A percentile compares a stretch with the other conserved stretches of the same genome.
Evolutionary conservation across 2,888 invertebrate species (phyloP).

Genomic region (Deroplatys truncata): DNA sequence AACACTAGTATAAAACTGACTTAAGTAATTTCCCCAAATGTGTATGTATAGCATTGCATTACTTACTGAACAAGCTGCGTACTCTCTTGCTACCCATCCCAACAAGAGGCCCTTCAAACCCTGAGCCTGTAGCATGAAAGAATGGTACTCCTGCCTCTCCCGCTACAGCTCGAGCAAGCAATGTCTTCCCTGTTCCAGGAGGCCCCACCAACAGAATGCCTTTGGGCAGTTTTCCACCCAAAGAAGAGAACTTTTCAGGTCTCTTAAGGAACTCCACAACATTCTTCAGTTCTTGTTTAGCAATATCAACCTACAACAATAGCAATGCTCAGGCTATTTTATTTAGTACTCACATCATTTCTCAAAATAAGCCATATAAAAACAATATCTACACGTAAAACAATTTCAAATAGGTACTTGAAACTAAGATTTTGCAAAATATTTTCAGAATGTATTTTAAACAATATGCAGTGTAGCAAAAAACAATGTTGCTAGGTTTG

Average conservation of each 20-base stretch:
- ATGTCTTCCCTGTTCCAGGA: conserved; percentile 90
- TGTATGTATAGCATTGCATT: not conserved
- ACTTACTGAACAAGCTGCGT: conserved; percentile 81
- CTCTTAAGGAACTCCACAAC: conserved; percentile 93
- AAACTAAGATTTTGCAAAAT: too few relatives aligned
- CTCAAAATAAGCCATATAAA: too few relatives aligned
- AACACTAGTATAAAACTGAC: not conserved
- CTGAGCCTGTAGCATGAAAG: conserved; percentile 97
- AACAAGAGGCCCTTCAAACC: conserved; percentile 98
- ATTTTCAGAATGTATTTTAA: too few relatives aligned
- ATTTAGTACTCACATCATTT: too few relatives aligned
- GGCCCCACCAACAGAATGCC: conserved; percentile 83
- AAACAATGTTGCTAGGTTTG: too few relatives aligned
- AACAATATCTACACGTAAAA: too few relatives aligned
- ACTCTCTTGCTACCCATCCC: conserved; percentile 95
- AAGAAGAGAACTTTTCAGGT: conserved; percentile 85
- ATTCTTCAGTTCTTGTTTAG: conserved; percentile 94
- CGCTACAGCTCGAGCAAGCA: conserved; percentile 94
- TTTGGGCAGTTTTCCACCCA: conserved; percentile 96
- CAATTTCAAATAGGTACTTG: too few relatives aligned
- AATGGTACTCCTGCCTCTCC: conserved; percentile 98
- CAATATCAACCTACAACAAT: conserved; percentile 74
- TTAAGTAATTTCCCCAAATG: too few relatives aligned
- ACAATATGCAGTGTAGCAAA: too few relatives aligned
- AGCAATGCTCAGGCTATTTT: not conserved